Percentiles rank a stretch among this genome's conserved stretches.
Evolutionary conservation across 2,888 invertebrate species (phyloP).

Genomic region (Acanthosepion pharaonis): DNA sequence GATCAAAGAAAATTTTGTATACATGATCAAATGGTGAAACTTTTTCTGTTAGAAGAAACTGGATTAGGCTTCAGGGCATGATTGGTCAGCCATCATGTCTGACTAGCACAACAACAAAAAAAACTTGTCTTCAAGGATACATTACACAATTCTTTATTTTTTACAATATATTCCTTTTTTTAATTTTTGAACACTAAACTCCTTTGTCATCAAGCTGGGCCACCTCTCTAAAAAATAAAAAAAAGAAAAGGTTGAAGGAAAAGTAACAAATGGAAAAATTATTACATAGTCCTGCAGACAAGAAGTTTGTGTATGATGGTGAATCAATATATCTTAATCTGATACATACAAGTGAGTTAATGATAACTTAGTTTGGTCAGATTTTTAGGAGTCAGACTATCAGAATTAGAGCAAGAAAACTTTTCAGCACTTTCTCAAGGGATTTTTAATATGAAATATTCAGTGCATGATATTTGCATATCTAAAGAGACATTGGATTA

Average conservation of each 20-base stretch:
- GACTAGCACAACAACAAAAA: not conserved
- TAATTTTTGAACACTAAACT: not conserved
- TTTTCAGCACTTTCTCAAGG: too few relatives aligned
- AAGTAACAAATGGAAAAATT: too few relatives aligned
- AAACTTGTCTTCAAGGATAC: not conserved
- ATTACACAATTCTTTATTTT: constrained; percentile 8
- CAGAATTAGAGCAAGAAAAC: too few relatives aligned
- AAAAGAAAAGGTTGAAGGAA: not conserved
- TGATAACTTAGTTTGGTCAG: too few relatives aligned
- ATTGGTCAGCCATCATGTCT: not conserved
- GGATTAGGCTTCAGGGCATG: not conserved
- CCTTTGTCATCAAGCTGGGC: not conserved
- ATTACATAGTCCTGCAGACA: too few relatives aligned
- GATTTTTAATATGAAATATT: too few relatives aligned
- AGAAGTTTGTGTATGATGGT: too few relatives aligned
- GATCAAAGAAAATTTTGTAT: constrained; percentile 14
- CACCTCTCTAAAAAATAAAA: not conserved
- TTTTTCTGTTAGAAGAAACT: not conserved
- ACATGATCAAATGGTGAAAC: not conserved
- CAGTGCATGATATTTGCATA: too few relatives aligned
- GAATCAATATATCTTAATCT: too few relatives aligned
- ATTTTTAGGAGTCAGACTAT: too few relatives aligned
- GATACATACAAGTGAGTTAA: too few relatives aligned
- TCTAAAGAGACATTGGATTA: too few relatives aligned
- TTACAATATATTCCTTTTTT: not conserved